A percentile compares a stretch with the other conserved stretches of the same genome.
phyloP scores from a whole-genome alignment of 2,888 invertebrate genomes.

The Drosophila rellima region DNA sequence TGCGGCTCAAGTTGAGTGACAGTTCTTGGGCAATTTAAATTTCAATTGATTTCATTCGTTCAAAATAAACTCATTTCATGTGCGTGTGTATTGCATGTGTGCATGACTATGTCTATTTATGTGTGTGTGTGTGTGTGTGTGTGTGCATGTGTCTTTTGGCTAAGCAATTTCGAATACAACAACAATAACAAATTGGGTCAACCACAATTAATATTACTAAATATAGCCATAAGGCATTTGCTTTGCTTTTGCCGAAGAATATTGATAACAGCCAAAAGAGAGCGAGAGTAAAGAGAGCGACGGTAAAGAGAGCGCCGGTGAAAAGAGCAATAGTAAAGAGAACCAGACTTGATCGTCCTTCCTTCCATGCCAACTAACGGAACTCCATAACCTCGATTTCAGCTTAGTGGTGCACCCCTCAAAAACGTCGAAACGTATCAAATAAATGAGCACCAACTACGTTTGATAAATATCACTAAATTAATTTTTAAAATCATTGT shows the following conservation, averaged over 20 bases:
- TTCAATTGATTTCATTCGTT: slow-evolving; percentile 75
- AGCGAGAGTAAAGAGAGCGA: neutral
- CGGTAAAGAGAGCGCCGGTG: neutral
- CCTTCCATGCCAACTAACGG: neutral
- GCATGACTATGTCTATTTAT: too few relatives aligned
- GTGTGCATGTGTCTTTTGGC: slow-evolving; percentile 41
- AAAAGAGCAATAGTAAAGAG: neutral
- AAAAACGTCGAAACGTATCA: neutral
- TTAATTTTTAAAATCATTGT: neutral
- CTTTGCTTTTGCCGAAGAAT: slow-evolving; percentile 24
- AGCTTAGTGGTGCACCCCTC: slow-evolving; percentile 34
- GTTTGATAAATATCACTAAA: neutral
- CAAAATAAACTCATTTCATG: slow-evolving; percentile 62
- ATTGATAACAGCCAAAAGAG: slow-evolving; percentile 21
- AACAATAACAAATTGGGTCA: slow-evolving; percentile 73
- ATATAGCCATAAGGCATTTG: slow-evolving; percentile 67
- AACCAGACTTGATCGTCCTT: slow-evolving; percentile 11
- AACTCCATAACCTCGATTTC: neutral
- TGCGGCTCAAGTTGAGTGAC: slow-evolving; percentile 53
- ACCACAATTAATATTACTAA: slow-evolving; percentile 76
- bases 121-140: too few relatives aligned
- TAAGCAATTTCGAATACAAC: slow-evolving; percentile 57
- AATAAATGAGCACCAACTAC: neutral
- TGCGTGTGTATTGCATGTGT: slow-evolving; percentile 9
- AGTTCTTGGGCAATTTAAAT: slow-evolving; percentile 68